Evolutionary conservation across 2,797 vertebrate genomes (phyloP), one percentile per base, ranked within the genome.

Genomic region (Cygnus olor): DNA sequence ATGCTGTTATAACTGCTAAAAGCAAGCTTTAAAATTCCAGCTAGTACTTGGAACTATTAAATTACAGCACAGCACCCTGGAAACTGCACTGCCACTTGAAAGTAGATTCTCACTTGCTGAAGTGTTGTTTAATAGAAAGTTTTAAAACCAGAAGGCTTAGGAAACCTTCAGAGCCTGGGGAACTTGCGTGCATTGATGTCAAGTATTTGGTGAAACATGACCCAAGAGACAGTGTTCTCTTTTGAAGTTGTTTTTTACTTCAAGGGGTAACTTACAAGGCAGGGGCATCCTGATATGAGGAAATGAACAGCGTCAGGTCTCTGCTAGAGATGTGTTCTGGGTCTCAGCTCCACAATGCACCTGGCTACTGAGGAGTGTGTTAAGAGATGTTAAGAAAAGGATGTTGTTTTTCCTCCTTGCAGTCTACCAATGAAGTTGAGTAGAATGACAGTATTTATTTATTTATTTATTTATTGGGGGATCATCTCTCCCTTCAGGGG

Each of bases 21-120:
- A 91, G 24, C 42, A 40, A 36, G 40, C 68, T 90, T 95, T 60
- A 91, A 91, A 88, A 91, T 88, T 95, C 88, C 86, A 49, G n/a
- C 64, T 72, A 56, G 38, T 60, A 64, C 83, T 85, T 90, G 68
- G 27, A 34, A 53, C 51, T 58, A 30, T 34, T 82, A 80, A 93
- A 88, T 81, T 72, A 61, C 22, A 66, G 64, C 51, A 73, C 56
- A 30, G 58, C 40, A 86, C 53, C 27, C 58, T 60, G 60, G 28
- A 83, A 94, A 57, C 57, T 57, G 10, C 42, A 24, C 34, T 84
- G 27, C 10, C 34, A 18, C 56, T 88, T 79, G 51, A 32, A 94
- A 90, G 73, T 47, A 56, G 44, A 56, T 90, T 93, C 34, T 10
- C 21, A n/a, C 51, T 88, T 20, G 2, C 66, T n/a, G 36, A 76